phyloP scores from a whole-genome alignment of 92 coral and sea anemone species.

The Umimayanthus chanpuru region DNA sequence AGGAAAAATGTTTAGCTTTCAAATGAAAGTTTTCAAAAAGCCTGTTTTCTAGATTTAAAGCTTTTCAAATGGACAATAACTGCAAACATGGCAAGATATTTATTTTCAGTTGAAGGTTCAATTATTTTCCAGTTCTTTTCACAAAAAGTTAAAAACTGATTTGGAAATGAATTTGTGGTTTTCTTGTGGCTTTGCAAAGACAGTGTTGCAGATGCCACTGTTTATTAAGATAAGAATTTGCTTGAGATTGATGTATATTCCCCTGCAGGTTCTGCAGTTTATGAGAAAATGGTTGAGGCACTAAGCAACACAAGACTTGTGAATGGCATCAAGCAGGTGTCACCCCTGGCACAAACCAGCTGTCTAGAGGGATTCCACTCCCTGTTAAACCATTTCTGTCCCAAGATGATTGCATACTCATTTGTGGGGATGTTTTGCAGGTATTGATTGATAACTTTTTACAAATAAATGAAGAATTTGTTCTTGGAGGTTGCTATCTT shows the following conservation, averaged over 20 bases:
- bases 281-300: conserved; percentile 39
- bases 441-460: conserved; percentile 2
- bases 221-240: not conserved
- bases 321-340: conserved; percentile 43
- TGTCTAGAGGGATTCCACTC: conserved; percentile 59
- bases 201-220: conserved; percentile 14
- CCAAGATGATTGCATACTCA: conserved; percentile 54
- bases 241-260: conserved; percentile 3
- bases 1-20: too few species aligned
- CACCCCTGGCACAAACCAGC: conserved; percentile 51
- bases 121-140: conserved; percentile 1
- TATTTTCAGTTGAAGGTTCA: not conserved
- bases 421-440: conserved; percentile 59
- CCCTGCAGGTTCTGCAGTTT: conserved; percentile 28
- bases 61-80: not conserved
- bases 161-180: conserved; percentile 7
- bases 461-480: not conserved
- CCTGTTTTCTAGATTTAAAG: not conserved
- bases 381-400: conserved; percentile 42
- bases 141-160: too few species aligned
- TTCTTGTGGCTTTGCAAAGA: conserved; percentile 1
- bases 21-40: too few species aligned
- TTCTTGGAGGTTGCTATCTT: conserved; percentile 3
- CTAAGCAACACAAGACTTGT: conserved; percentile 39
- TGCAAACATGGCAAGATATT: conserved; percentile 1